Percentiles rank a stretch among this genome's conserved stretches.
phyloP scores from a whole-genome alignment of 2,113 vertebrate species.

The Pygoscelis adeliae region DNA sequence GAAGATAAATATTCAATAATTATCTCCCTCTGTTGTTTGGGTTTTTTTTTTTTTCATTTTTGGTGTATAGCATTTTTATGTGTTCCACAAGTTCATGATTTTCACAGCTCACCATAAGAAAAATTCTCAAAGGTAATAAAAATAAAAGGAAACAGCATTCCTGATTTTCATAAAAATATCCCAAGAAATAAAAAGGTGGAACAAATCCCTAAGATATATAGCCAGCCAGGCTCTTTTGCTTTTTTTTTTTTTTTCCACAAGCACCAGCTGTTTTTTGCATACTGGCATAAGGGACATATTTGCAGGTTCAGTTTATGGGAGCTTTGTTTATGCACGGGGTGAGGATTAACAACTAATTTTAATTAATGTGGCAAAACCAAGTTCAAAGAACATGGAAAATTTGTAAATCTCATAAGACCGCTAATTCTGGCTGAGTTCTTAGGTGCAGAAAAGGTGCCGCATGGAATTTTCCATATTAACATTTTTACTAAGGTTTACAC shows the following conservation, averaged over 20 bases:
- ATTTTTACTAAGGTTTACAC: not conserved
- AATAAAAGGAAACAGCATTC: not conserved
- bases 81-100: not conserved
- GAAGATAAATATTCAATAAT: not conserved
- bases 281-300: not conserved
- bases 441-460: not conserved
- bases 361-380: constrained; percentile 34
- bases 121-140: constrained; percentile 1
- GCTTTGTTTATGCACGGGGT: not conserved
- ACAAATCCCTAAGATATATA: not conserved
- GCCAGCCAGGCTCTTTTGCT: not conserved
- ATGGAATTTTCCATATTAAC: not conserved
- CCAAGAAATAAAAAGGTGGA: not conserved
- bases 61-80: not conserved
- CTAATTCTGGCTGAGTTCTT: not conserved
- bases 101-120: not conserved
- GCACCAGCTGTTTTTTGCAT: not conserved
- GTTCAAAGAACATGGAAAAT: constrained; percentile 14
- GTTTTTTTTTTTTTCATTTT: not conserved
- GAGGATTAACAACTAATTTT: constrained; percentile 18
- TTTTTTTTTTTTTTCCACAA: not conserved
- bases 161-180: not conserved
- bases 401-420: not conserved
- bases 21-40: not conserved
- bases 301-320: not conserved